Percentiles rank a stretch among this genome's conserved stretches.
phyloP scores from a whole-genome alignment of 2,797 vertebrate species.

The Rhodeus uyekii region DNA sequence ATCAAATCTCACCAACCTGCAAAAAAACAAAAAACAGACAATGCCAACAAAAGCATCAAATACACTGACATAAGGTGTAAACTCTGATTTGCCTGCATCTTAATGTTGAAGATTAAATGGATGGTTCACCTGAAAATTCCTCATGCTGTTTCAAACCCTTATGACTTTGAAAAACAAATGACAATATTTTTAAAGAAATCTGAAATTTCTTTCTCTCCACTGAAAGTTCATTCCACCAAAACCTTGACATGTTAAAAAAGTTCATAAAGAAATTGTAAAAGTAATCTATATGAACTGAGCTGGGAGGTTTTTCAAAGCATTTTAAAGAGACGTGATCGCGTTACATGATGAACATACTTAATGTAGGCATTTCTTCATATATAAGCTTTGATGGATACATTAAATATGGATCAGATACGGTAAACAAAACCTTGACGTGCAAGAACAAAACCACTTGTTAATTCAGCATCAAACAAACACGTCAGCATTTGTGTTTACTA shows the following conservation, averaged over 20 bases:
- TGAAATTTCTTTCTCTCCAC: neutral
- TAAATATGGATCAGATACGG: neutral
- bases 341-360: neutral
- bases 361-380: neutral
- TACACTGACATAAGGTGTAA: neutral
- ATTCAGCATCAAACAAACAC: neutral
- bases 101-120: neutral
- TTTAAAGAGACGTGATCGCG: neutral
- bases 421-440: neutral
- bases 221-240: constrained; percentile 1
- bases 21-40: constrained; percentile 20
- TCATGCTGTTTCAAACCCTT: neutral
- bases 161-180: neutral
- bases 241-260: neutral
- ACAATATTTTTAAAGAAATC: neutral
- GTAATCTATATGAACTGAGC: neutral
- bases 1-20: constrained; percentile 94
- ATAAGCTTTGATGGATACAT: neutral
- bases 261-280: neutral
- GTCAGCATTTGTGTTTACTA: neutral
- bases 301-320: neutral
- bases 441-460: neutral
- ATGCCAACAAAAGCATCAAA: neutral
- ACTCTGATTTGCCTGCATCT: neutral
- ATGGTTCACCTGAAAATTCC: neutral